A percentile compares a stretch with the other conserved stretches of the same genome.
Conservation (phyloP, 2,113 vertebrate species). For the Maccullochella peelii region DNA sequence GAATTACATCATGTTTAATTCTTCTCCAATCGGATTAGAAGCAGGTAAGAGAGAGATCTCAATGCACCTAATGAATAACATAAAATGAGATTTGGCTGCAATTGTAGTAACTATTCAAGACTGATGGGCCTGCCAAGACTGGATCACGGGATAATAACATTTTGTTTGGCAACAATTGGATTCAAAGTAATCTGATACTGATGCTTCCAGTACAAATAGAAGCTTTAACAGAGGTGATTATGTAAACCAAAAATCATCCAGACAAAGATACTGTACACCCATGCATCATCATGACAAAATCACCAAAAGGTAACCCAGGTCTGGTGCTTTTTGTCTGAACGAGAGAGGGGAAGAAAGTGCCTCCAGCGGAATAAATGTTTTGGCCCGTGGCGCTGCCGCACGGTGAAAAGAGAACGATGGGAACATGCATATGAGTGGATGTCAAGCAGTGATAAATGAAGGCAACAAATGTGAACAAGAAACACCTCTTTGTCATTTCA, state of each 20-base stretch:
- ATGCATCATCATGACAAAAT: constrained; percentile 20
- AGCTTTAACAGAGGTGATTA: constrained; percentile 43
- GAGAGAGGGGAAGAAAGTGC: constrained; percentile 7
- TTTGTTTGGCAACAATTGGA: constrained; percentile 69
- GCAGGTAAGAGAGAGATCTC: constrained; percentile 68
- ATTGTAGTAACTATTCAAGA: constrained; percentile 56
- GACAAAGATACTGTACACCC: constrained; percentile 3
- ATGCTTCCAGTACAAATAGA: constrained; percentile 28
- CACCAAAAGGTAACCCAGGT: background rate
- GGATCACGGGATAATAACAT: constrained; percentile 58
- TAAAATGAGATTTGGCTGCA: constrained; percentile 74
- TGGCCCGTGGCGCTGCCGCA: constrained; percentile 25
- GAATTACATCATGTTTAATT: constrained; percentile 66
- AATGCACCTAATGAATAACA: constrained; percentile 63
- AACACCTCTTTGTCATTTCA: constrained; percentile 63
- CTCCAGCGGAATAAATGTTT: constrained; percentile 42
- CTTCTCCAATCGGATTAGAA: constrained; percentile 62
- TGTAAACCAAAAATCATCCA: constrained; percentile 5
- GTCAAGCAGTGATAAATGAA: constrained; percentile 50
- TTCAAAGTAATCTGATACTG: constrained; percentile 61
- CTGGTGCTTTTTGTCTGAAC: constrained; percentile 21
- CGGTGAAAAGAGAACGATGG: background rate
- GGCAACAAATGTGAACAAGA: constrained; percentile 43
- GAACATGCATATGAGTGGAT: constrained; percentile 18
- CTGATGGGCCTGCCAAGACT: constrained; percentile 56